Conservation (phyloP, 2,888 invertebrate species). For the Zelleria hepariella region DNA sequence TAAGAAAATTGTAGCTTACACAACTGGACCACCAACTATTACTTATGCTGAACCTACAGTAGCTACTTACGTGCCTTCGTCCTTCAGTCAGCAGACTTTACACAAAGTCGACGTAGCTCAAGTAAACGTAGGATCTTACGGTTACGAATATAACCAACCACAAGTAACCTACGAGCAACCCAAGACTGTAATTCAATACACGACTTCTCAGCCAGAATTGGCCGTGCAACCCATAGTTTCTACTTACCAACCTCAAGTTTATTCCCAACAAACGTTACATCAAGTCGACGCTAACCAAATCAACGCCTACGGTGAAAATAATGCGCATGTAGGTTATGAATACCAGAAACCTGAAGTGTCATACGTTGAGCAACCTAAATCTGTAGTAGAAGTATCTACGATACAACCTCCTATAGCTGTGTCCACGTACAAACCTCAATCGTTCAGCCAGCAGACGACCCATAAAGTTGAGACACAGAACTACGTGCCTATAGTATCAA, state of each 20-base stretch:
- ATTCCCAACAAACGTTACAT: conserved; percentile 43
- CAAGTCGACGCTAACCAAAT: conserved; percentile 25
- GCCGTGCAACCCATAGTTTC: background rate
- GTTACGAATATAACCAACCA: conserved; percentile 23
- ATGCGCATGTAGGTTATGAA: conserved; percentile 8
- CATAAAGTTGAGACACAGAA: conserved; percentile 36
- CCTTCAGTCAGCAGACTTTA: conserved; percentile 22
- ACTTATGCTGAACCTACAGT: conserved; percentile 37
- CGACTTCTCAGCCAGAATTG: conserved; percentile 28
- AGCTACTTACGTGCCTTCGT: conserved; percentile 16
- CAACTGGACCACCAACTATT: conserved; percentile 41
- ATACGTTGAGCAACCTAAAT: conserved; percentile 9
- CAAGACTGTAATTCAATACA: conserved; percentile 24
- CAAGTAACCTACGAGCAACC: conserved; percentile 25
- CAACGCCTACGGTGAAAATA: conserved; percentile 31
- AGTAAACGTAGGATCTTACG: conserved; percentile 19
- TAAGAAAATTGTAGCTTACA: conserved; percentile 54
- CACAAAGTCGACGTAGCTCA: background rate
- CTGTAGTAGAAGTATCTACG: conserved; percentile 12
- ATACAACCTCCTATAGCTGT: conserved; percentile 22
- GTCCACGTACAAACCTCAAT: conserved; percentile 40
- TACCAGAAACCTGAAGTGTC: conserved; percentile 9
- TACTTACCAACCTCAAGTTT: conserved; percentile 15
- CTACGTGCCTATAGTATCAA: conserved; percentile 15
- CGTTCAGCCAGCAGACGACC: conserved; percentile 40